phyloP scores from a whole-genome alignment of 2,797 vertebrate genomes.

The Steatocranus sp. region DNA sequence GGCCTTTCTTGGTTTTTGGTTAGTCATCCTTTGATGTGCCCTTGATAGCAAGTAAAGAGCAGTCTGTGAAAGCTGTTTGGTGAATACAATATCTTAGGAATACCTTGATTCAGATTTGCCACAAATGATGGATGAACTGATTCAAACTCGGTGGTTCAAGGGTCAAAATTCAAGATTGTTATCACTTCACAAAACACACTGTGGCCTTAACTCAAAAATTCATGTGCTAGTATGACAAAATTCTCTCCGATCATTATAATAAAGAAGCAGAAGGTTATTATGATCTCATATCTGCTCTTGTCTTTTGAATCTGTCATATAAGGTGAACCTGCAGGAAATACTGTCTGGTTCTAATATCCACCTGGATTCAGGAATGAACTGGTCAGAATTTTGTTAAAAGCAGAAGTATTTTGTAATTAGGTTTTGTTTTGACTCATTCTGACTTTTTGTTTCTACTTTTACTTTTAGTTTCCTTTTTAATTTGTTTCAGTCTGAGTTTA shows the following conservation, averaged over 20 bases:
- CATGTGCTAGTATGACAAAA: neutral
- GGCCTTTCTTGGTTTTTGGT: constrained; percentile 14
- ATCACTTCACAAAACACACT: neutral
- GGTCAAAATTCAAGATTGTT: neutral
- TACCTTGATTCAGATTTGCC: neutral
- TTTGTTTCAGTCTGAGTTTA: neutral
- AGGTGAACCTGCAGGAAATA: neutral
- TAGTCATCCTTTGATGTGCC: constrained; percentile 38
- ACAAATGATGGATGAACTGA: neutral
- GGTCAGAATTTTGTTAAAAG: neutral
- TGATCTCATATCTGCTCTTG: neutral
- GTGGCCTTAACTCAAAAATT: neutral
- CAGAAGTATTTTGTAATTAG: neutral
- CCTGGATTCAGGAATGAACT: neutral
- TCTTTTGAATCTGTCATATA: neutral
- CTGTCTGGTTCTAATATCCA: neutral
- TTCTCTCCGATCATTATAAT: neutral
- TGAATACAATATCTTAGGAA: neutral
- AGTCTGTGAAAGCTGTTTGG: neutral
- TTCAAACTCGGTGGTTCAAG: neutral
- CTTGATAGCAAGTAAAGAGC: neutral
- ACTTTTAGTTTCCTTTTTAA: neutral
- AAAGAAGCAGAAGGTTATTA: neutral
- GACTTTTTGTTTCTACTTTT: neutral
- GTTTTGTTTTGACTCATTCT: neutral